Evolutionary conservation across 2,113 vertebrate genomes (phyloP).

Genomic region (Ceratotherium simum): DNA sequence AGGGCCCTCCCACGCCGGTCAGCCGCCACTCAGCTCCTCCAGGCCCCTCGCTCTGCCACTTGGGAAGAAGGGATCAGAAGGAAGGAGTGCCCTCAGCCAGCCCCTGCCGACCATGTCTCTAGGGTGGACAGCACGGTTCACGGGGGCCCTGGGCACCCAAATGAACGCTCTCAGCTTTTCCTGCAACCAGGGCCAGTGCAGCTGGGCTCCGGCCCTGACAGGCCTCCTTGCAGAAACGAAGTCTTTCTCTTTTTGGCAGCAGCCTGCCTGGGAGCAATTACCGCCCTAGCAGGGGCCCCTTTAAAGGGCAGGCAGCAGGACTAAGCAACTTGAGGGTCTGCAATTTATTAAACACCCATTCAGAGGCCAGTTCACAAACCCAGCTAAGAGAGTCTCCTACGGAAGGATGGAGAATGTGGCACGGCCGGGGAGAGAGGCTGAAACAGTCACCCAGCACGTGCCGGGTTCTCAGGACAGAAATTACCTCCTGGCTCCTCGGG

Average conservation of each 20-base stretch:
- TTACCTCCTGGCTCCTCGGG: not conserved
- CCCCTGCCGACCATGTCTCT: not conserved
- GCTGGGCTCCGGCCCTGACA: not conserved
- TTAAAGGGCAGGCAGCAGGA: not conserved
- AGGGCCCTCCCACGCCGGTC: accelerated
- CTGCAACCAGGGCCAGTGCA: not conserved
- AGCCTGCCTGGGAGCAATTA: not conserved
- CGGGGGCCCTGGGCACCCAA: not conserved
- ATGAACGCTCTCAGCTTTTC: accelerated
- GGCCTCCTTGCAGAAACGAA: not conserved
- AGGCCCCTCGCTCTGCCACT: not conserved
- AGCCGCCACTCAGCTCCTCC: not conserved
- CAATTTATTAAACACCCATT: not conserved
- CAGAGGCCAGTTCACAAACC: not conserved
- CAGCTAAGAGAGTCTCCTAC: not conserved
- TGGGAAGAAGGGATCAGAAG: not conserved
- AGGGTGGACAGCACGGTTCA: accelerated
- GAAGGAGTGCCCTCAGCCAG: not conserved
- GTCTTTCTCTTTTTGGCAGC: not conserved
- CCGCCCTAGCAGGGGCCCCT: not conserved
- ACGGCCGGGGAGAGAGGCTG: accelerated
- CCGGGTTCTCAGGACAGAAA: not conserved
- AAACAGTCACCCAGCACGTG: not conserved
- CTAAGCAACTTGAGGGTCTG: not conserved
- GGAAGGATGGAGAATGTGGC: not conserved